Conservation (phyloP, 2,113 vertebrate genomes). For the Colius striatus region DNA sequence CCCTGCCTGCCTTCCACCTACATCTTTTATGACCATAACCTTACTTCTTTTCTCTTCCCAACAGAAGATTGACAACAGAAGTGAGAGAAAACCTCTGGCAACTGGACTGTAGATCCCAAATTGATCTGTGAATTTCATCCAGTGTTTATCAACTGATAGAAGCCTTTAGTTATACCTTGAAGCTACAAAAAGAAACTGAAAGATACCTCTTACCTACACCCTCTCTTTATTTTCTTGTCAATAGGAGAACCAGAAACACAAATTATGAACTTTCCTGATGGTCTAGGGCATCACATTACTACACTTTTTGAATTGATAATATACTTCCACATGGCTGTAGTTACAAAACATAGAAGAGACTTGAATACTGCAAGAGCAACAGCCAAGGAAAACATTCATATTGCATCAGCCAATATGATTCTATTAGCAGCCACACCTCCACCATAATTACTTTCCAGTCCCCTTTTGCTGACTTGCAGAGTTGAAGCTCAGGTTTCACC, state of each 20-base stretch:
- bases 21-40: not conserved
- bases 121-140: not conserved
- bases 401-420: not conserved
- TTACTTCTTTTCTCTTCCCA: not conserved
- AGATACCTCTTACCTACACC: not conserved
- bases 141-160: not conserved
- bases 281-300: not conserved
- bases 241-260: not conserved
- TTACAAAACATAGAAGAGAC: not conserved
- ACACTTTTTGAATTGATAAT: not conserved
- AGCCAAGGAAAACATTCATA: not conserved
- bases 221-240: not conserved
- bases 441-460: not conserved
- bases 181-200: not conserved
- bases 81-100: not conserved
- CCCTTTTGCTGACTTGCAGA: not conserved
- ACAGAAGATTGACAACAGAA: not conserved
- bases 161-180: not conserved
- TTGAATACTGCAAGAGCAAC: not conserved
- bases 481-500: not conserved
- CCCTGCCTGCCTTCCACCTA: not conserved
- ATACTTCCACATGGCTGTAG: not conserved
- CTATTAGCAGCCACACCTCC: not conserved
- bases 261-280: not conserved
- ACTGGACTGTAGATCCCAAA: not conserved